A percentile compares a stretch with the other conserved stretches of the same genome.
These are phyloP conservation scores for Pristionchus mayeri DNA, from an alignment of 2,888 invertebrate genomes.

Conservation along the genomic window DNA sequence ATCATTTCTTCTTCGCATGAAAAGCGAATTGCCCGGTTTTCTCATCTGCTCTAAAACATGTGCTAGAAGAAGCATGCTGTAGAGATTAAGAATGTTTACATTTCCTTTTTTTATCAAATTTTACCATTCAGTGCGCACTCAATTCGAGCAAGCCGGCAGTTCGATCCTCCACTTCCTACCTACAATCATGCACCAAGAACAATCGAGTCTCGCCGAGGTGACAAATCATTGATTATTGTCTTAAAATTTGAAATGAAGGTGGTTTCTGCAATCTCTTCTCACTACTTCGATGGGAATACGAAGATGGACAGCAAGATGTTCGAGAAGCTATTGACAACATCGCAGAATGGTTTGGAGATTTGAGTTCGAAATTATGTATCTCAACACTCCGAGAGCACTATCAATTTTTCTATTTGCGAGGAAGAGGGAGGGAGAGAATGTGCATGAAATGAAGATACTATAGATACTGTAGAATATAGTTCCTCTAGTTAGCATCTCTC, in stretches of 20 bases:
- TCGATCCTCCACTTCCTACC: not conserved
- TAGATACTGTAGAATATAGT: too few relatives aligned
- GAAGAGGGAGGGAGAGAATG: not conserved
- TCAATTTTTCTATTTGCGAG: too few relatives aligned
- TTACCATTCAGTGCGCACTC: not conserved
- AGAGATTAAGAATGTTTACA: not conserved
- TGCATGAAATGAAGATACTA: not conserved
- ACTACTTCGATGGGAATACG: constrained; percentile 8
- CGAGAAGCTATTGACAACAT: not conserved
- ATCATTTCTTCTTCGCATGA: too few relatives aligned
- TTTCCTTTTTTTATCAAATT: too few relatives aligned
- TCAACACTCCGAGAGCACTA: not conserved
- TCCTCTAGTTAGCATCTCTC: too few relatives aligned
- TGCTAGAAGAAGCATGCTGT: too few relatives aligned
- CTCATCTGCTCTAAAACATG: too few relatives aligned
- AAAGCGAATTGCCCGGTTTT: too few relatives aligned
- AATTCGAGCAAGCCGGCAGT: not conserved
- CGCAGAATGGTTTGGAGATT: constrained; percentile 10
- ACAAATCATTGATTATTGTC: not conserved
- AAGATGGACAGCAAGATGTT: not conserved
- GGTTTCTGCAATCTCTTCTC: not conserved
- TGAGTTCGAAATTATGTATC: not conserved
- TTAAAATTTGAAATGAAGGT: not conserved
- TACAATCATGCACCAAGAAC: not conserved
- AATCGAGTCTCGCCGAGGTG: constrained; percentile 14